A percentile compares a stretch with the other conserved stretches of the same genome.
phyloP scores from a whole-genome alignment of 2,113 vertebrate genomes.

The Canis aureus region DNA sequence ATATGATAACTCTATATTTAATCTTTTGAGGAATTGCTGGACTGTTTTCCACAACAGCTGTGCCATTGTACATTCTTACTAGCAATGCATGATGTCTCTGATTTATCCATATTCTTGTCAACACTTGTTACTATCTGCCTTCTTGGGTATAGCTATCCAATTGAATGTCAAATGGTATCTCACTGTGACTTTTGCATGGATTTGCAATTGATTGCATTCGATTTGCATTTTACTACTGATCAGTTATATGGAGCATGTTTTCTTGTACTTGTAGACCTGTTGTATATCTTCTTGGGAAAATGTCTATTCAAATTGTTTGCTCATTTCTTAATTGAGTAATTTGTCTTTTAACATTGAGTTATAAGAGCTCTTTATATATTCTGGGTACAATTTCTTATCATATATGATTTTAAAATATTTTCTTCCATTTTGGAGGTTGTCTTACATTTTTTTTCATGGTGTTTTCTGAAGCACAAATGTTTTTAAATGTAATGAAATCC shows the following conservation, averaged over 20 bases:
- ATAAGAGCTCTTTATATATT: background rate
- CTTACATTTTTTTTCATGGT: background rate
- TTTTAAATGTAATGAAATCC: slow-evolving; percentile 27
- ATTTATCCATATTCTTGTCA: background rate
- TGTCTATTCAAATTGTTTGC: background rate
- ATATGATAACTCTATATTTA: background rate
- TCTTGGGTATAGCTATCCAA: background rate
- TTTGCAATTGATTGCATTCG: background rate
- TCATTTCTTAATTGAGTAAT: background rate
- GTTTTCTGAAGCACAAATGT: background rate
- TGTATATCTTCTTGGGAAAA: background rate
- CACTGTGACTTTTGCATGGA: background rate
- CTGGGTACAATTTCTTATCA: background rate
- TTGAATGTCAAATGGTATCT: background rate
- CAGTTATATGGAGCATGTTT: background rate
- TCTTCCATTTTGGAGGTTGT: background rate
- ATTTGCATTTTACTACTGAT: background rate
- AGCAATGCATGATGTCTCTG: background rate
- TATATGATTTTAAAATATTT: background rate
- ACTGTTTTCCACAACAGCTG: background rate
- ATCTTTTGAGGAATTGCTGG: background rate
- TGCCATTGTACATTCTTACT: background rate
- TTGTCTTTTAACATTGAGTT: background rate
- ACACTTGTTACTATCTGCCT: background rate
- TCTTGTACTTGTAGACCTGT: background rate